Base-by-base conservation (phyloP, 1,140 invertebrate species). In the Notospermus geniculatus region DNA sequence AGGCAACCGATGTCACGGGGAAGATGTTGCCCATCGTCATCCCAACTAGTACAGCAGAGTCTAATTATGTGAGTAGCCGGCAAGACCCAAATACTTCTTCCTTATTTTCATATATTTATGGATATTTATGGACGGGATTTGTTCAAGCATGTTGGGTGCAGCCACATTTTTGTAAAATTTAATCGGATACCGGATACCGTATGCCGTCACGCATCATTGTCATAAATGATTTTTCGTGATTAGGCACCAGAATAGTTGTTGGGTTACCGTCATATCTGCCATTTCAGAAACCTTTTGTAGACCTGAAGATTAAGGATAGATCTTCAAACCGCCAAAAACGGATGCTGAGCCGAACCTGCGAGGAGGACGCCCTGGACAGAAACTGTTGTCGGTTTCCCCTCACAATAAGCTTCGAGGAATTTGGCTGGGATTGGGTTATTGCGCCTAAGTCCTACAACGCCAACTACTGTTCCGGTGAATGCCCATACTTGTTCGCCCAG, bases 401-500 rank as follows among this genome's bases (percentile, higher is more conserved):
- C 80, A 93, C 91, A 83, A 91, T 96, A 46, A 91, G 88, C 77
- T 96, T 96, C 82, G 88, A 88, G 65, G 87, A 91, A 59, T 85
- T 96, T 17, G 92, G 92, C 59, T 96, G 93, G 93, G 91, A 94
- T 76, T 92, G 94, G 83, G 93, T 97, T 72, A 93, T 95, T 64
- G 91, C 91, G 39, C 92, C 93, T 4, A 83, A 82, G 13, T 63
- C 66, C 25, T 73, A 71, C 36, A 60, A 62, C 22, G 71, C 71
- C 23, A 70, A 74, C 41, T 74, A 73, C 60, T 76, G 72, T 50
- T 67, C 70, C 17, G 72, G 72, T 0, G 70, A 69, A 30, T 74
- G 74, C 54, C 62, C 59, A 13, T 63, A 69, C 54, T 64, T 63
- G 36, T 66, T 70, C 52, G 23, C 39, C 52, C 66, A 69, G 54